Conservation (phyloP, 1,140 invertebrate species). For the Meloidogyne hapla region DNA sequence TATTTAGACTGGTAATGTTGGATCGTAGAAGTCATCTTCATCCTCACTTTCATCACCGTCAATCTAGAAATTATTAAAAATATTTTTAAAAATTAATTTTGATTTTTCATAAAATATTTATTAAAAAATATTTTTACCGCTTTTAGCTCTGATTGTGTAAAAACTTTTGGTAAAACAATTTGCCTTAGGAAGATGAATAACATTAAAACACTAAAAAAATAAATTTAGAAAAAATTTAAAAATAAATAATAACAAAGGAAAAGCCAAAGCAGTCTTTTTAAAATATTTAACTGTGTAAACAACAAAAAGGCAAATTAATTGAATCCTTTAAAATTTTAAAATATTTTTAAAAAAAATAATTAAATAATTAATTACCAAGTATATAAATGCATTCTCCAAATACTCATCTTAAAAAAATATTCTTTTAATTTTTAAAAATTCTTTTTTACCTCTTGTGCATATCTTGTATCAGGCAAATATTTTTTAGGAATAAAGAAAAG, state of each 20-base stretch:
- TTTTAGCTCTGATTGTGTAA: conserved; percentile 53
- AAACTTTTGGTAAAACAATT: conserved; percentile 49
- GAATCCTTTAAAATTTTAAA: conserved; percentile 38
- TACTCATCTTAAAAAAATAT: conserved; percentile 47
- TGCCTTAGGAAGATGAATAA: conserved; percentile 57
- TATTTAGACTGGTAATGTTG: conserved; percentile 42
- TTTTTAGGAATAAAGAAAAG: conserved; percentile 59
- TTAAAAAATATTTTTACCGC: conserved; percentile 44
- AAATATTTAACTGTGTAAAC: conserved; percentile 47
- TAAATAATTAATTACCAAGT: conserved; percentile 30
- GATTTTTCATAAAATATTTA: background rate
- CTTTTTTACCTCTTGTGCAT: conserved; percentile 42
- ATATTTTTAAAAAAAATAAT: too few species aligned
- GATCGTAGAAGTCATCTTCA: conserved; percentile 55
- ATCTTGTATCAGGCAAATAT: conserved; percentile 49
- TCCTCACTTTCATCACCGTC: conserved; percentile 54
- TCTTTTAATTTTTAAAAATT: background rate
- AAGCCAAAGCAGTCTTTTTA: conserved; percentile 49
- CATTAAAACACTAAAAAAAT: conserved; percentile 47
- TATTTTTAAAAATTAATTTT: background rate
- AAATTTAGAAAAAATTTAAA: background rate
- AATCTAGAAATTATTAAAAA: conserved; percentile 49
- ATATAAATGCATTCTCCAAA: conserved; percentile 58
- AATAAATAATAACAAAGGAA: conserved; percentile 45
- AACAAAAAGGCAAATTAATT: conserved; percentile 51